These are phyloP conservation scores for Oryctolagus cuniculus DNA, from an alignment of 2,113 vertebrate species.

Conservation along the genomic window DNA sequence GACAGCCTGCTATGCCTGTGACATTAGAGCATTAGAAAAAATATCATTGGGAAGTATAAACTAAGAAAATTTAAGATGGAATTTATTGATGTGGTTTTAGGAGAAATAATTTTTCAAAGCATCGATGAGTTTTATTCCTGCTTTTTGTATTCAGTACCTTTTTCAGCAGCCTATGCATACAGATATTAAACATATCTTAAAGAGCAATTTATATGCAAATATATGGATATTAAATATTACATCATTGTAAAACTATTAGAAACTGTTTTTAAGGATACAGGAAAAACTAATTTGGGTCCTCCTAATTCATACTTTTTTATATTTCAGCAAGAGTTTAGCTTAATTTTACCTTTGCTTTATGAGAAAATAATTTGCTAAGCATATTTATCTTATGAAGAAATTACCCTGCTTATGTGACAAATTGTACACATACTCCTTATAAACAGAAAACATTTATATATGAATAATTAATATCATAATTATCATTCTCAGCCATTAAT, in stretches of 20 bases:
- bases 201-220: constrained; percentile 78
- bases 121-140: constrained; percentile 63
- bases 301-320: constrained; percentile 58
- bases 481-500: constrained; percentile 59
- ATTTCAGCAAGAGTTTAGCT: constrained; percentile 59
- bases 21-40: constrained; percentile 42
- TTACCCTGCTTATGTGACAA: constrained; percentile 69
- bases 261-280: constrained; percentile 53
- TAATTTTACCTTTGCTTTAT: constrained; percentile 77
- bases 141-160: constrained; percentile 60
- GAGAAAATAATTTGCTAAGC: constrained; percentile 75
- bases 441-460: constrained; percentile 69
- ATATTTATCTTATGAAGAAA: constrained; percentile 77
- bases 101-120: constrained; percentile 63
- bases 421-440: constrained; percentile 62
- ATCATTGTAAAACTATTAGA: constrained; percentile 67
- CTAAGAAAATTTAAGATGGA: constrained; percentile 69
- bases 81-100: constrained; percentile 46
- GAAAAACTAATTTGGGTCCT: constrained; percentile 67
- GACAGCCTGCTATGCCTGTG: background rate
- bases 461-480: constrained; percentile 76
- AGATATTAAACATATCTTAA: constrained; percentile 72
- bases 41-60: constrained; percentile 50
- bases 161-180: constrained; percentile 58
- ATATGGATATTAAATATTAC: constrained; percentile 68